Evolutionary conservation across 2,888 invertebrate genomes (phyloP), one percentile per base, ranked within the genome.

Genomic region (Callimorpha dominula): DNA sequence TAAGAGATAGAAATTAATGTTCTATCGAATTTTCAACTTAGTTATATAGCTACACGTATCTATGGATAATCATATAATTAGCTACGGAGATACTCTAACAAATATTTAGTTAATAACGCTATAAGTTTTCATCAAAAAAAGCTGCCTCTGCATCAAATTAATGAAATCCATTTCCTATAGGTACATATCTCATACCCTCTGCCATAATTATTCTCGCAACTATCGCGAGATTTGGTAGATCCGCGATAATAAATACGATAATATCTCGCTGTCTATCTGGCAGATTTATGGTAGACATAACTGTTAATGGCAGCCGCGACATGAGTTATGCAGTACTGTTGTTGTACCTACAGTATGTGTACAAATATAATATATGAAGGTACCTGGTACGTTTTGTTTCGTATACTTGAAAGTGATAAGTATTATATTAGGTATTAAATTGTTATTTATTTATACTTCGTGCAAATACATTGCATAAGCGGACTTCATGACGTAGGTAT

Each of bases 211-310:
- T 74, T 78, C 69, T 77, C 73, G 43, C 50, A 40, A 63, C 64
- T 70, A 70, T 43, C 65, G 31, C 74, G 74, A 78, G 73, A 84
- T 82, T 81, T 77, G 46, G 75, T 62, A 78, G 81, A 75, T 79
- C 63, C 68, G 49, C 67, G 84, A 83, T 84, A 81, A 73, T 73
- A 75, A 77, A 80, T 80, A 71, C 71, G 84, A 84, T 84, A 78
- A 84, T 81, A 84, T 84, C 78, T 75, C 75, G 76, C 73, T 75
- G 83, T 80, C 82, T 81, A 80, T 84, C 80, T 69, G 75, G 77
- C 77, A 85, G 84, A 84, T 85, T 83, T 85, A 85, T 83, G 76
- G 80, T 77, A 70, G 78, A 77, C 84, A 85, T 85, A 84, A 79
- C 81, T 81, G 79, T 81, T 85, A 85, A 86, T 85, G 85, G 84